These are phyloP conservation scores for Bombyx mori DNA, from an alignment of 1,140 invertebrate species.

Conservation along the genomic window DNA sequence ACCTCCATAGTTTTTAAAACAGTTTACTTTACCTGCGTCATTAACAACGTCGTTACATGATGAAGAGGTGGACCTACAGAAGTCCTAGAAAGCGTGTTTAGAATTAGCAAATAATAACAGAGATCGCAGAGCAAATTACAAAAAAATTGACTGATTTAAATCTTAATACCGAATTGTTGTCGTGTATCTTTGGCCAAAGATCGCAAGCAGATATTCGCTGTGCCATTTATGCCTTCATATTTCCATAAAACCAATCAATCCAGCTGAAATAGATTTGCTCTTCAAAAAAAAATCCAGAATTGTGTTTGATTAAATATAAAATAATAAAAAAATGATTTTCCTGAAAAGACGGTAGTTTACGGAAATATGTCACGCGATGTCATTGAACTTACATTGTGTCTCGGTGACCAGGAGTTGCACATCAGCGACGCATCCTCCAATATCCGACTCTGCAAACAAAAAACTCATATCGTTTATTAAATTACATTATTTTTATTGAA, in stretches of 20 bases:
- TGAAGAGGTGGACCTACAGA: too few species aligned
- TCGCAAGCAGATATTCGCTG: conserved; percentile 26
- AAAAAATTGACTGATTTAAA: background rate
- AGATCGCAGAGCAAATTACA: too few species aligned
- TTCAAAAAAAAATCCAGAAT: too few species aligned
- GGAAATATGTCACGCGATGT: conserved; percentile 4
- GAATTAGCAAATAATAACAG: too few species aligned
- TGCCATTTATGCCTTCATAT: conserved; percentile 3
- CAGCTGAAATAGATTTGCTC: too few species aligned
- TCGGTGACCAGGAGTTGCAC: conserved; percentile 90
- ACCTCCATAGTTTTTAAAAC: too few species aligned
- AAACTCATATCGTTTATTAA: conserved; percentile 16
- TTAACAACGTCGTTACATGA: too few species aligned
- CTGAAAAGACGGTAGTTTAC: conserved; percentile 1
- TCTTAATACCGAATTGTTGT: background rate
- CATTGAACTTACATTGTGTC: conserved; percentile 84
- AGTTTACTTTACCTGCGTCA: too few species aligned
- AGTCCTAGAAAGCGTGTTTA: too few species aligned
- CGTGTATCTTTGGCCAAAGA: conserved; percentile 41
- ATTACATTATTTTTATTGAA: conserved; percentile 2
- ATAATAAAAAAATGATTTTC: conserved; percentile 5
- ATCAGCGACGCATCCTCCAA: conserved; percentile 89
- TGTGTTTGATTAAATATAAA: too few species aligned
- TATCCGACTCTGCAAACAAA: conserved; percentile 84
- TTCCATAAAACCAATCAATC: too few species aligned